Base-by-base conservation (phyloP, 2,797 vertebrate species). In the Phoxinus dragarum region DNA sequence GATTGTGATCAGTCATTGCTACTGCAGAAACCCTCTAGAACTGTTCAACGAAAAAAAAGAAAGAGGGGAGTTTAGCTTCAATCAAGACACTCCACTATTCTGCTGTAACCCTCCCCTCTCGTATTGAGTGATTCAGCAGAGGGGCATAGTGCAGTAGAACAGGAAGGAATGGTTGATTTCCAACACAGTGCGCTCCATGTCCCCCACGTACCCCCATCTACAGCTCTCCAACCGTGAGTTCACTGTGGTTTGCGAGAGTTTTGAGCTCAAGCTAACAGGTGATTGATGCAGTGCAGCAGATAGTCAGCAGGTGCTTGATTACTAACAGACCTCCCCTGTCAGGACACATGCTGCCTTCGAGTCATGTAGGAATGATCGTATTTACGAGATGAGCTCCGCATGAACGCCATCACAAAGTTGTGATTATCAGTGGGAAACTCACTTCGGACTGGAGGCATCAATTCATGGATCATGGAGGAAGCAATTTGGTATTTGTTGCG, bases 241-340 rank as follows among this genome's bases (percentile, higher is more conserved):
- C 38, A 78, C 36, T 56, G 17, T 31, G 49, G 44, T 68, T 84
- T 68, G 73, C 4, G 4, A 68, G 64, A 34, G 82, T 68, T 84
- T 78, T 38, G 38, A 78, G 38, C 74, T 52, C 82, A 52, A 78
- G 66, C 84, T 73, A 64, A 80, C 76, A 64, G 68, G 54, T 72
- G 76, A 85, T 80, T 80, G 82, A 84, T 84, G 66, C 27, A 31
- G 12, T 49, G 14, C 82, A 76, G n/a, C 73, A 84, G 74, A 84
- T 59, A 80, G 67, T 16, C 76, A 85, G 84, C 84, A 80, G 76
- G 76, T 85, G 84, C 80, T 85, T 80, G 76, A 85, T 85, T 85
- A 85, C 84, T 40, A 79, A 80, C 76, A 85, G 84, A 80, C 84
- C 84, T 49, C 76, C 83, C 73, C 64, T 73, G 68, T 80, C 76